Conservation (phyloP, 2,888 invertebrate species). For the Panopea generosa region DNA sequence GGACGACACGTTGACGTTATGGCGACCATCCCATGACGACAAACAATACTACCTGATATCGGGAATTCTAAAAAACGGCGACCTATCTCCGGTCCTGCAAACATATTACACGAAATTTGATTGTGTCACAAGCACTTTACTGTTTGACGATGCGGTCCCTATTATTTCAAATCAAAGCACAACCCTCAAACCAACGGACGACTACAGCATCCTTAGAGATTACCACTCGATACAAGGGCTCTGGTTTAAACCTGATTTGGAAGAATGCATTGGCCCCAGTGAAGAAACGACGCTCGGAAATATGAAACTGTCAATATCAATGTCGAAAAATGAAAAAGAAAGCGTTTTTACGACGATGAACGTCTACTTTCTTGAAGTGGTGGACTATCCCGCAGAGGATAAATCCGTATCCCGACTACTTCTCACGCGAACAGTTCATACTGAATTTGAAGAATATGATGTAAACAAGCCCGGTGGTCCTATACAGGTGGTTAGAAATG, state of each 20-base stretch:
- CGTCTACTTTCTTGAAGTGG: constrained; percentile 68
- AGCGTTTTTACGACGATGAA: constrained; percentile 66
- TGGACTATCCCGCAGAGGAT: constrained; percentile 69
- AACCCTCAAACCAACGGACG: constrained; percentile 67
- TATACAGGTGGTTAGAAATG: constrained; percentile 51
- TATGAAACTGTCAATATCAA: constrained; percentile 63
- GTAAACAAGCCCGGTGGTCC: constrained; percentile 68
- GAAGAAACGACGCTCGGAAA: constrained; percentile 66
- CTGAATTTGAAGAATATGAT: constrained; percentile 66
- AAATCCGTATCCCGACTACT: constrained; percentile 71
- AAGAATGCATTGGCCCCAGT: constrained; percentile 62
- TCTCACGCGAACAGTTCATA: constrained; percentile 58
- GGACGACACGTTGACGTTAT: constrained; percentile 69
- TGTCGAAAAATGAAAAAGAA: constrained; percentile 58
- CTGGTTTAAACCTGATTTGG: constrained; percentile 70
- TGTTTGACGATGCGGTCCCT: constrained; percentile 71
- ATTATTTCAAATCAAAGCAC: constrained; percentile 68
- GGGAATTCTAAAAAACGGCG: constrained; percentile 46
- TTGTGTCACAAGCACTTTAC: constrained; percentile 68
- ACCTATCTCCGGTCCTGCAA: constrained; percentile 60
- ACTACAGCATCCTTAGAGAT: constrained; percentile 66
- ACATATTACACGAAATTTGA: constrained; percentile 72
- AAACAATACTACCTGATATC: constrained; percentile 67
- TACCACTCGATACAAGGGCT: constrained; percentile 70
- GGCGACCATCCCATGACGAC: constrained; percentile 61